These are phyloP conservation scores for Neelides folsomi DNA, from an alignment of 2,888 invertebrate genomes.

Conservation along the genomic window DNA sequence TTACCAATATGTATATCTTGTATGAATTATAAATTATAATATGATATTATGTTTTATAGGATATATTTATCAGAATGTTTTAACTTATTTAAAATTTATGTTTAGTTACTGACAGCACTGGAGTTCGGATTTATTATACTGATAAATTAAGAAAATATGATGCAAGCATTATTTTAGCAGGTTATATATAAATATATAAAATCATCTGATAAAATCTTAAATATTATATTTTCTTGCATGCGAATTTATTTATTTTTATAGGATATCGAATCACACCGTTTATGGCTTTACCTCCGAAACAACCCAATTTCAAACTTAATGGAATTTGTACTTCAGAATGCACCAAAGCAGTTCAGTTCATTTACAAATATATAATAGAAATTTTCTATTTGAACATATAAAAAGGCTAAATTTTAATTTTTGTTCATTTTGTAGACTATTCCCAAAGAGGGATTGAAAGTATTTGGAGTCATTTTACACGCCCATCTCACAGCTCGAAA, in stretches of 20 bases:
- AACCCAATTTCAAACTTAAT: constrained; percentile 60
- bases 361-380: background rate
- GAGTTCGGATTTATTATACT: constrained; percentile 64
- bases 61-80: too few relatives aligned
- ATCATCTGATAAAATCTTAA: too few relatives aligned
- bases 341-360: constrained; percentile 52
- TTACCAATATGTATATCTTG: too few relatives aligned
- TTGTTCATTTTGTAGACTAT: constrained; percentile 6
- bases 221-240: too few relatives aligned
- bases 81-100: too few relatives aligned
- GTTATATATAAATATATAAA: constrained; percentile 39
- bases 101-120: constrained; percentile 58
- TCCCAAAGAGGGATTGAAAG: constrained; percentile 53
- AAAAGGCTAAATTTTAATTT: too few relatives aligned
- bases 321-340: constrained; percentile 72
- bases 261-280: constrained; percentile 50
- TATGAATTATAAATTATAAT: too few relatives aligned
- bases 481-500: constrained; percentile 66
- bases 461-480: constrained; percentile 67
- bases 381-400: too few relatives aligned
- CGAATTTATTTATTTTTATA: too few relatives aligned
- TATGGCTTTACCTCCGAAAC: constrained; percentile 69
- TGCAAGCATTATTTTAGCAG: constrained; percentile 64
- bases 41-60: too few relatives aligned
- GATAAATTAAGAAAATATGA: constrained; percentile 58